Base-by-base conservation (phyloP, 2,113 vertebrate species). In the Coptodon bakossiorum region DNA sequence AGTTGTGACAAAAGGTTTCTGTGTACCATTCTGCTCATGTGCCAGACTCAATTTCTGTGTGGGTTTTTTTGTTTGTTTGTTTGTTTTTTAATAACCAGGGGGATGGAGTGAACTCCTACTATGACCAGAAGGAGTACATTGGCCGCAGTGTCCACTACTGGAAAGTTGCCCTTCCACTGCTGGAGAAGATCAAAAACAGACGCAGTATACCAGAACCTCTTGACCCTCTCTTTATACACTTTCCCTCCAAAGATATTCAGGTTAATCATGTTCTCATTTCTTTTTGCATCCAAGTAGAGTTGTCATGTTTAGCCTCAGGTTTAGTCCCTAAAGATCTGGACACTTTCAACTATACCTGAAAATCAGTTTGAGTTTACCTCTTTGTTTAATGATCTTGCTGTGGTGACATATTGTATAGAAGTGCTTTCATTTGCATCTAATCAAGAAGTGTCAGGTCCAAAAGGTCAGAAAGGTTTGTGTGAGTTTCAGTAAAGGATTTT, bases 71-170 rank as follows among this genome's bases (percentile, higher is more conserved):
- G 1, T 57, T 57, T 27, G 1, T 57, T 57, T 57, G 1, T 34
- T 34, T 36, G 56, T 4, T 63, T 52, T 12, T 86, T 80, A 19
- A 82, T 52, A 82, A 82, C 59, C 94, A 99, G 99, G 98, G 97
- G 40, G 94, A 94, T 71, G 95, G 94, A 14, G 93, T 98, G 87
- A 98, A 98, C 95, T 99, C 98, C 0, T 99, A 98, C 93, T 99
- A 99, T 86, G 98, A 98, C 90, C 98, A 98, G 94, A 98, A 98
- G 78, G 98, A 99, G 66, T 99, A 99, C 86, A 96, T 98, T 82
- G 96, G 97, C 43, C 97, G 99, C 87, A 97, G 98, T 82, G 98
- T 98, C 79, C 98, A 98, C 94, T 99, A 99, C 91, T 99, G 99
- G 99, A 97, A 97, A 86, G 97, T 97, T 90, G 96, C 97, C 78